These are phyloP conservation scores for Cybosia mesomella DNA, from an alignment of 2,888 invertebrate species.

Conservation along the genomic window DNA sequence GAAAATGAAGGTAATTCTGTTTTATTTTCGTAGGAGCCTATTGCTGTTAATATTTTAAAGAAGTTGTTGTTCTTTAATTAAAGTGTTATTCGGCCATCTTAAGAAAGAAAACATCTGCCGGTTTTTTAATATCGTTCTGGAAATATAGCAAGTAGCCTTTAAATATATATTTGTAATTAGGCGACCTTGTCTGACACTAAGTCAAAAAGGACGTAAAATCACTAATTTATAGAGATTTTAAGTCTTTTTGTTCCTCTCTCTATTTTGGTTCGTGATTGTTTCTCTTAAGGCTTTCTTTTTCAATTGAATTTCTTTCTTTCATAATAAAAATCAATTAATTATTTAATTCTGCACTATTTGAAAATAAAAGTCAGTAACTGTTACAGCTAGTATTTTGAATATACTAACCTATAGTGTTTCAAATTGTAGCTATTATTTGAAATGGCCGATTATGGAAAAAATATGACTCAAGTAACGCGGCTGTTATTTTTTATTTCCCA, in stretches of 20 bases:
- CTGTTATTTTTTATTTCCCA: not conserved
- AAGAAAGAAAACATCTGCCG: not conserved
- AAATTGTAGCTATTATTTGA: not conserved
- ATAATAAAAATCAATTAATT: too few relatives aligned
- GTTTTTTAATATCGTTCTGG: not conserved
- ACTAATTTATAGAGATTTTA: not conserved
- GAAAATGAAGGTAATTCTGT: constrained; percentile 12
- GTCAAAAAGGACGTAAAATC: not conserved
- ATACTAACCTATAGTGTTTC: not conserved
- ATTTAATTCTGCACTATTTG: too few relatives aligned
- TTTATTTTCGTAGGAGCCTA: constrained; percentile 3
- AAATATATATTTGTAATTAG: not conserved
- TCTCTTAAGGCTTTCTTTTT: too few relatives aligned
- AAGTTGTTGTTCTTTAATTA: not conserved
- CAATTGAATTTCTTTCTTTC: too few relatives aligned
- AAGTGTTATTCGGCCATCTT: not conserved
- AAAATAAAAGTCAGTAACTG: too few relatives aligned
- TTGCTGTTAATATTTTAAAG: constrained; percentile 2
- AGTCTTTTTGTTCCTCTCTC: too few relatives aligned
- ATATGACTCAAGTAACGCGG: not conserved
- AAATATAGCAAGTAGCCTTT: not conserved
- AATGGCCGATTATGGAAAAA: not conserved
- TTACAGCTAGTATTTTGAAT: too few relatives aligned
- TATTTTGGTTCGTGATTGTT: too few relatives aligned
- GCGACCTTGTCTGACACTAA: not conserved